Base-by-base conservation (phyloP, 2,888 invertebrate genomes). In the Microctonus aethiopoides region DNA sequence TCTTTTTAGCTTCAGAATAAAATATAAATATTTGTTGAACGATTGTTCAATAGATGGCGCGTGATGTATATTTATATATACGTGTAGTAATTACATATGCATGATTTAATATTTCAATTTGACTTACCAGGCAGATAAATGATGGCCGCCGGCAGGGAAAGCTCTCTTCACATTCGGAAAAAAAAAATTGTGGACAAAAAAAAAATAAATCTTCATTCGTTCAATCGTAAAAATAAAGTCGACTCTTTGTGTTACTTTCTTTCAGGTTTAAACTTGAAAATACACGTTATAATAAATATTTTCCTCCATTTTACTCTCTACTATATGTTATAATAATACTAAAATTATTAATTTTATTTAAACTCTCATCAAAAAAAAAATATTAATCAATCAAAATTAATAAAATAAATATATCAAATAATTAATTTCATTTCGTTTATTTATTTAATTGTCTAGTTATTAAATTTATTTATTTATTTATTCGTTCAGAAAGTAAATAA, bases 111-210 rank as follows among this genome's bases (percentile, higher is more conserved):
- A 46, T 46, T 46, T 7, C 7, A 46, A 46, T 46, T 46, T 46
- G 16, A n/a, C 1, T 46, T 16, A 46, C 2, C 29, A 5, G 3
- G 29, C 7, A 7, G 29, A 3, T n/a, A n/a, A 7, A 29, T 29
- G 29, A 29, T 29, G 29, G 56, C 56, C 56, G 56, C 11, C 56
- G 56, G 56, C 56, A 22, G 56, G 29, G 56, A 56, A 56, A 56
- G 56, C 56, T 26, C 46, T 2, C 11, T 26, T 11, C 24, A n/a
- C 13, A n/a, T 22, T 56, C 26, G 1, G 7, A 24, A 20, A 26
- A 1, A 6, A 29, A 29, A 29, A 7, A 29, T 3, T 29, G 7
- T 5, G 29, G 3, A 7, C 29, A 29, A 46, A 16, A 16, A 36
- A 36, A 46, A 46, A 46, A 16, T 46, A 4, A 46, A 46, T 46